These are phyloP conservation scores for Phengaris arion DNA, from an alignment of 2,888 invertebrate species.

Conservation along the genomic window DNA sequence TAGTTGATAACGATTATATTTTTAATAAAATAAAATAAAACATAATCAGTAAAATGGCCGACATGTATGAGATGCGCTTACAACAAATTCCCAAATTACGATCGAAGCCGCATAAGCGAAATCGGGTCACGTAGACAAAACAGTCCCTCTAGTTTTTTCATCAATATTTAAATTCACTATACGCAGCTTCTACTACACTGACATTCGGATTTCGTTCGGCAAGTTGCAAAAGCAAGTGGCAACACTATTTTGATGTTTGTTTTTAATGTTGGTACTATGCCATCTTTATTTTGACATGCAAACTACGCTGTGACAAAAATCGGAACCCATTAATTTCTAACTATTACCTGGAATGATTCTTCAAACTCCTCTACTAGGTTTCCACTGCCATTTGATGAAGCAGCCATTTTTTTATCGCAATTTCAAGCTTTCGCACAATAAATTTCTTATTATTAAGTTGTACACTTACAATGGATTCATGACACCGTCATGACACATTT, in stretches of 20 bases:
- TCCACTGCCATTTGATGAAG: constrained; percentile 89
- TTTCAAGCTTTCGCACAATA: background rate
- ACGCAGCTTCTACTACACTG: constrained; percentile 63
- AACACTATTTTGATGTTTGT: constrained; percentile 51
- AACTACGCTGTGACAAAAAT: constrained; percentile 49
- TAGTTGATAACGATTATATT: constrained; percentile 50
- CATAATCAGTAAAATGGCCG: constrained; percentile 78
- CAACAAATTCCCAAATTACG: constrained; percentile 62
- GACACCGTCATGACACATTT: constrained; percentile 12
- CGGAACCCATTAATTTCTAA: constrained; percentile 34
- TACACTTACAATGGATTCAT: constrained; percentile 20
- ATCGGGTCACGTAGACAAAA: constrained; percentile 73
- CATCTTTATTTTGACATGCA: constrained; percentile 56
- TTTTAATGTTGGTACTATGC: constrained; percentile 60
- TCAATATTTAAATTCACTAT: constrained; percentile 51
- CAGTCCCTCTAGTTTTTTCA: constrained; percentile 46
- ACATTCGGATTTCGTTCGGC: background rate
- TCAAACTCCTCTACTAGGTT: constrained; percentile 94
- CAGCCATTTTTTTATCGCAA: constrained; percentile 77
- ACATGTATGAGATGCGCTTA: constrained; percentile 68
- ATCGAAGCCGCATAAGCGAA: constrained; percentile 65
- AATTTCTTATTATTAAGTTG: too few species aligned
- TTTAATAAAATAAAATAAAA: constrained; percentile 62
- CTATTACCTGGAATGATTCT: constrained; percentile 90
- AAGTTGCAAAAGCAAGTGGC: constrained; percentile 36